These are phyloP conservation scores for Salvelinus sp. DNA, from an alignment of 2,113 vertebrate genomes.

Conservation along the genomic window DNA sequence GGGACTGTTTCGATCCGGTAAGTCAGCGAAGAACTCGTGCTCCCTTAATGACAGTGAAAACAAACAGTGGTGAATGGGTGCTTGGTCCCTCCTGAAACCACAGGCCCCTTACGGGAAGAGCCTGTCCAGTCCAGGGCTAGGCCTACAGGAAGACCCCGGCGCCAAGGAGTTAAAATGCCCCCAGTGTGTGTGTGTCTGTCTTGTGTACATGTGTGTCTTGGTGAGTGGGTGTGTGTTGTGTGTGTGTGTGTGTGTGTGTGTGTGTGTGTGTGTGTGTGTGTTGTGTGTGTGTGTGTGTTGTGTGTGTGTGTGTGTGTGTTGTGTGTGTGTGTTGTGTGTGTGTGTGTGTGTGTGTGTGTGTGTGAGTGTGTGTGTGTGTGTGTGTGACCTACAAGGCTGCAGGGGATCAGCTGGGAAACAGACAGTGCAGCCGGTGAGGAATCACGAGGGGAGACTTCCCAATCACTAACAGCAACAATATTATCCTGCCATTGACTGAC, in stretches of 20 bases:
- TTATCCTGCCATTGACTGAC: slow-evolving; percentile 76
- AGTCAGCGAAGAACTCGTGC: slow-evolving; percentile 65
- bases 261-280: not conserved
- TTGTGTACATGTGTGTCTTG: not conserved
- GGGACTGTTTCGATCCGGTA: slow-evolving; percentile 63
- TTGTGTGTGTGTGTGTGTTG: not conserved
- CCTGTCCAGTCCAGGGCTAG: slow-evolving; percentile 59
- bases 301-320: not conserved
- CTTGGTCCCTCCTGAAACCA: slow-evolving; percentile 69
- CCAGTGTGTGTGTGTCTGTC: slow-evolving; percentile 34
- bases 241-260: no score
- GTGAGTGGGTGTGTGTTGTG: no score
- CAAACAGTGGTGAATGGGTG: slow-evolving; percentile 76
- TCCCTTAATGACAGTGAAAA: slow-evolving; percentile 77
- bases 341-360: not conserved
- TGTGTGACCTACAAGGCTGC: not conserved
- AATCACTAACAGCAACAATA: slow-evolving; percentile 72
- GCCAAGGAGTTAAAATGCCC: slow-evolving; percentile 73
- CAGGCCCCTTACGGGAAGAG: slow-evolving; percentile 71
- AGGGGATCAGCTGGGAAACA: not conserved
- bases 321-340: no score
- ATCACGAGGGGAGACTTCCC: slow-evolving; percentile 45
- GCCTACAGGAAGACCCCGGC: slow-evolving; percentile 68
- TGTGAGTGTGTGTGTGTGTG: not conserved
- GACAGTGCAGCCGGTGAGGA: slow-evolving; percentile 11